Conservation (phyloP, 2,113 vertebrate species). For the Zapornia atra region DNA sequence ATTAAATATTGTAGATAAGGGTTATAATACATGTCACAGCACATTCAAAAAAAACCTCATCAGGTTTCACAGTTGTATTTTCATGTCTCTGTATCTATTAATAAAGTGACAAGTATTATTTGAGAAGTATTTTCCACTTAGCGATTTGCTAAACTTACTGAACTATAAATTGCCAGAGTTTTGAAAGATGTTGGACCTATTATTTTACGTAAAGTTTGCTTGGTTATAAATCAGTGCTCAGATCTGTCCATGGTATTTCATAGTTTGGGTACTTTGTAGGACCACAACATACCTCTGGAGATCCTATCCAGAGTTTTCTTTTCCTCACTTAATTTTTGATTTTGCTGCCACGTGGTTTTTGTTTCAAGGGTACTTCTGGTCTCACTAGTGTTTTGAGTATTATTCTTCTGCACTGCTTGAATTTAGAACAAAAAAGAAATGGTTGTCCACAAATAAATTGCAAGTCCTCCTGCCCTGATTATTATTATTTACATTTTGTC, state of each 20-base stretch:
- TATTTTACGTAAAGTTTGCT: background rate
- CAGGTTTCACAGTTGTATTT: background rate
- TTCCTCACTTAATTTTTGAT: background rate
- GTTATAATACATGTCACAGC: background rate
- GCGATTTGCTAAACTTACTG: background rate
- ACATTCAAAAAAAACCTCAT: background rate
- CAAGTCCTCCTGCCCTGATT: background rate
- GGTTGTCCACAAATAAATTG: background rate
- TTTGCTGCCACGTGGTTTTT: background rate
- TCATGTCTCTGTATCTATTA: background rate
- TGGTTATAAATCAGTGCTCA: background rate
- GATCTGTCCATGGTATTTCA: background rate
- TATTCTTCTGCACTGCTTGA: background rate
- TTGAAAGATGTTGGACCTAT: background rate
- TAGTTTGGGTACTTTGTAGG: background rate
- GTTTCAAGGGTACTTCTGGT: background rate
- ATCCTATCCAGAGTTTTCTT: background rate
- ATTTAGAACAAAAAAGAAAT: background rate
- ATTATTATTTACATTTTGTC: background rate
- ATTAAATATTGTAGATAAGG: background rate
- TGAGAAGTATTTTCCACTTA: conserved; percentile 2
- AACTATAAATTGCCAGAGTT: background rate
- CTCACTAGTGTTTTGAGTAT: background rate
- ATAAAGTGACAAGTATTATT: background rate
- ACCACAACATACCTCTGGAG: background rate